Evolutionary conservation across 2,888 invertebrate genomes (phyloP).

Genomic region (Cartodere bifasciata): DNA sequence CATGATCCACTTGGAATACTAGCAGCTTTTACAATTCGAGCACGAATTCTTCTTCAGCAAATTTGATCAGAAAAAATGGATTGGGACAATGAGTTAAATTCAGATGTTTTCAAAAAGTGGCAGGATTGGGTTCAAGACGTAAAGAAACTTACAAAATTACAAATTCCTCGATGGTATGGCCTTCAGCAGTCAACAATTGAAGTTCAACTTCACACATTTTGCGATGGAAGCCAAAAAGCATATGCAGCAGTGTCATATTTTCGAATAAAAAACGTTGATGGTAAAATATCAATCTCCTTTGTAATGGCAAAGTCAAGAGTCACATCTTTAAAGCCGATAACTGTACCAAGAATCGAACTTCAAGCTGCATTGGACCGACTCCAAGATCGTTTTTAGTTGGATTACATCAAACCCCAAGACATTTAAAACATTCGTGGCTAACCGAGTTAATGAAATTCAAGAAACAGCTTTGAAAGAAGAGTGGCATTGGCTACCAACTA

Average conservation of each 20-base stretch:
- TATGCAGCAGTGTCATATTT: too few species aligned
- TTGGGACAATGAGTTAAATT: constrained; percentile 1
- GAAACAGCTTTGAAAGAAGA: not conserved
- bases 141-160: constrained; percentile 1
- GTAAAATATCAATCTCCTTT: too few species aligned
- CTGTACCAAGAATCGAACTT: constrained; percentile 1
- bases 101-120: constrained; percentile 1
- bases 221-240: too few species aligned
- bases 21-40: constrained; percentile 1
- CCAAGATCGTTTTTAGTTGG: constrained; percentile 5
- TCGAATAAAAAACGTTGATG: too few species aligned
- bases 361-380: constrained; percentile 3
- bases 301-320: not conserved
- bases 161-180: constrained; percentile 3
- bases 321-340: not conserved
- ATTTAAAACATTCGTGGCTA: constrained; percentile 3
- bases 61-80: constrained; percentile 2
- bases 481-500: constrained; percentile 1
- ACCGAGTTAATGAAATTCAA: constrained; percentile 2
- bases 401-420: constrained; percentile 1
- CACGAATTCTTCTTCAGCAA: constrained; percentile 2
- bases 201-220: too few species aligned
- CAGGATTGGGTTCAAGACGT: not conserved
- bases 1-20: constrained; percentile 4
- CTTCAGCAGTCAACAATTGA: too few species aligned